Evolutionary conservation across 2,797 vertebrate genomes (phyloP).

Genomic region (Microcaecilia unicolor): DNA sequence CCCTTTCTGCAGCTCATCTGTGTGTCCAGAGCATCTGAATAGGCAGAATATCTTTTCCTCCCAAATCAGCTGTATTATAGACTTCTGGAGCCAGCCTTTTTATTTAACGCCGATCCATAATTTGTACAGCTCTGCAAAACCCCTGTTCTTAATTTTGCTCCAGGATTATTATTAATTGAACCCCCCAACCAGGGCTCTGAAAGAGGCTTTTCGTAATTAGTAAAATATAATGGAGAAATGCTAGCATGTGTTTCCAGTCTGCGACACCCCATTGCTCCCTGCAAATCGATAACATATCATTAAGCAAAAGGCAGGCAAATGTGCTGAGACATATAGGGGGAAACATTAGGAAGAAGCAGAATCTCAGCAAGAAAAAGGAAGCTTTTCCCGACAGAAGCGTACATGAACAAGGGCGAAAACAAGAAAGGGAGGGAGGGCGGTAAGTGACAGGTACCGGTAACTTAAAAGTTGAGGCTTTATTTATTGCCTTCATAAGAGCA

Average conservation of each 20-base stretch:
- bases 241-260: conserved; percentile 9
- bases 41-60: no score
- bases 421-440: background rate
- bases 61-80: no score
- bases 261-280: conserved; percentile 16
- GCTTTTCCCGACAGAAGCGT: no score
- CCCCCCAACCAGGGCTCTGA: conserved; percentile 4
- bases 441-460: no score
- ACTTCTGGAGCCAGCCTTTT: background rate
- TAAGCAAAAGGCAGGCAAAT: conserved; percentile 55
- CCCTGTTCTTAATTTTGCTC: conserved; percentile 10
- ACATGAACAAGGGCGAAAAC: no score
- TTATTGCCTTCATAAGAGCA: no score
- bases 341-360: background rate
- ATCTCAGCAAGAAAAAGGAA: no score
- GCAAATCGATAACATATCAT: conserved; percentile 53
- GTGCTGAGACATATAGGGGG: conserved; percentile 16
- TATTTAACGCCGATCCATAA: conserved; percentile 13
- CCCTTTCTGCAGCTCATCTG: no score
- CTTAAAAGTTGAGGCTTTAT: no score
- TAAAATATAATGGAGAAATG: conserved; percentile 48
- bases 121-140: conserved; percentile 7
- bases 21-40: no score
- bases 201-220: conserved; percentile 49
- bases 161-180: conserved; percentile 7